A percentile compares a stretch with the other conserved stretches of the same genome.
These are phyloP conservation scores for Microtus oregoni DNA, from an alignment of 2,113 vertebrate species.

Conservation along the genomic window DNA sequence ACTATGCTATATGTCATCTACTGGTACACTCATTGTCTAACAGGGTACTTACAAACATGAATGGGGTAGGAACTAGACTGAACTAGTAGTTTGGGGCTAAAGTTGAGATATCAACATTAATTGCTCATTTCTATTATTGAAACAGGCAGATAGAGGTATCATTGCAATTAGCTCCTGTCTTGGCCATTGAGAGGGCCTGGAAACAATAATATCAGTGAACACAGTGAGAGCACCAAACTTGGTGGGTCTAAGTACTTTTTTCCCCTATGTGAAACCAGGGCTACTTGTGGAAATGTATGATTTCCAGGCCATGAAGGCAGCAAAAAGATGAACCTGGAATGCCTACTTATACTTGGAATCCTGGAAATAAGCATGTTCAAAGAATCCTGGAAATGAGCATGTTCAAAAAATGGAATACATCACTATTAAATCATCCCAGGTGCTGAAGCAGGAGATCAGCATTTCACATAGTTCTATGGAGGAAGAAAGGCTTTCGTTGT, in stretches of 20 bases:
- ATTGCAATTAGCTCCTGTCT: not conserved
- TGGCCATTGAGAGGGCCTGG: not conserved
- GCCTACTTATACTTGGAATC: not conserved
- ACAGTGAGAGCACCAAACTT: not conserved
- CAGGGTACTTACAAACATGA: not conserved
- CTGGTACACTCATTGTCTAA: not conserved
- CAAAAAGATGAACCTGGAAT: not conserved
- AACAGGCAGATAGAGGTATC: not conserved
- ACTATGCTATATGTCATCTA: not conserved
- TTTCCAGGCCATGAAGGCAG: not conserved
- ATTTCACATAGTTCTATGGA: not conserved
- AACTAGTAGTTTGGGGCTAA: not conserved
- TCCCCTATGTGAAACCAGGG: not conserved
- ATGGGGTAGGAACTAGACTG: not conserved
- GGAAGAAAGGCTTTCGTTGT: not conserved
- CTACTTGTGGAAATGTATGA: not conserved
- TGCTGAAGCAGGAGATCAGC: not conserved
- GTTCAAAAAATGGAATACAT: not conserved
- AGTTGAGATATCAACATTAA: not conserved
- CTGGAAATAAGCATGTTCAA: not conserved
- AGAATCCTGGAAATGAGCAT: not conserved
- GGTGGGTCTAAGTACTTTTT: not conserved
- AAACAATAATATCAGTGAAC: not conserved
- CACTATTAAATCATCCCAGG: not conserved
- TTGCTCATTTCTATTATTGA: not conserved